Evolutionary conservation across 1,140 invertebrate species (phyloP), one percentile per base, ranked within the genome.

Genomic region (Metaphire vulgaris): DNA sequence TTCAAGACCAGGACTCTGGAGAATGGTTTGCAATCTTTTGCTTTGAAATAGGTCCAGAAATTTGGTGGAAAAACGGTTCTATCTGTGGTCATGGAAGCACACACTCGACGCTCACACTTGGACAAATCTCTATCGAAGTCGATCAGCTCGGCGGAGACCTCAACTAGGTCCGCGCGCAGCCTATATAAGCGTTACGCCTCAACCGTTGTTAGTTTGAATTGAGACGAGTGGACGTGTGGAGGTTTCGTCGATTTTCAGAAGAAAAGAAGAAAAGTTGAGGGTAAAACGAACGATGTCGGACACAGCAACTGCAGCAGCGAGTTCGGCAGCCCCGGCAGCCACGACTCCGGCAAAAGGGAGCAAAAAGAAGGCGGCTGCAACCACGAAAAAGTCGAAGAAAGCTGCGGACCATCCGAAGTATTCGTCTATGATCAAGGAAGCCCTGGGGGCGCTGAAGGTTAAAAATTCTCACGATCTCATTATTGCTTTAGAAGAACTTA

Each of bases 391-490:
- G 72, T 81, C 83, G 31, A 78, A 79, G 67, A 81, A 81, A 76
- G 81, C 78, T 72, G 77, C 80, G 14, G 76, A 80, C 32, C 83
- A 85, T 79, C 79, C 79, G 14, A 77, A 76, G 41, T 79, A 76
- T 69, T 67, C 75, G 15, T 76, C 79, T 2, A 80, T 80, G 79
- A 76, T 80, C 56, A 34, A 68, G 29, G 74, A 75, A n/a, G 78
- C 69, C 1, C 30, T 80, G 26, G 16, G 34, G 33, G 73, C 56
- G 21, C 33, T 79, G 15, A 74, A 76, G 31, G 75, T 75, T 16
- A 69, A 31, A 64, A 0, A 32, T 74, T 41, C 41, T 26, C 6
- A 74, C 15, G 16, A 34, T 64, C 21, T 29, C 26, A 74, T 34
- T 33, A 31, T 2, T 41, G 2, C 12, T 72, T n/a, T 28, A 32